These are phyloP conservation scores for Germaria angustata DNA, from an alignment of 2,888 invertebrate genomes.

Conservation along the genomic window DNA sequence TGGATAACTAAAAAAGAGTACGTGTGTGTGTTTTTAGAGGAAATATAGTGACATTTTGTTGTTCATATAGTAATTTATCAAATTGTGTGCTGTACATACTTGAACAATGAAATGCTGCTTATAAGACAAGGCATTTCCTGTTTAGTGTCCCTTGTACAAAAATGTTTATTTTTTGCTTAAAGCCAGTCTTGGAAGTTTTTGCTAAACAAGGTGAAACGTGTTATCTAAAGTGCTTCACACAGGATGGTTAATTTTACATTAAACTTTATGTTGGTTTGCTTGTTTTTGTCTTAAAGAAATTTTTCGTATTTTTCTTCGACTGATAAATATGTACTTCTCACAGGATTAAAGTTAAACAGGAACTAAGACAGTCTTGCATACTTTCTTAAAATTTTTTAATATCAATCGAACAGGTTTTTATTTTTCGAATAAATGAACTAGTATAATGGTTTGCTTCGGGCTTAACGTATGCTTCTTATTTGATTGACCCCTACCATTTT, in stretches of 20 bases:
- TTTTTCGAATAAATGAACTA: too few species aligned
- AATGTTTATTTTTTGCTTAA: not conserved
- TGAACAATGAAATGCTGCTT: conserved; percentile 42
- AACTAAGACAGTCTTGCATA: conserved; percentile 4
- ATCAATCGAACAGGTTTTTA: too few species aligned
- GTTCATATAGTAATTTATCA: conserved; percentile 68
- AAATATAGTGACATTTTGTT: conserved; percentile 62
- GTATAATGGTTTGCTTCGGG: too few species aligned
- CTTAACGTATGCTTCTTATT: too few species aligned
- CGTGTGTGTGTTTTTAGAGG: not conserved
- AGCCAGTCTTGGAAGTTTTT: conserved; percentile 22
- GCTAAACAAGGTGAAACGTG: conserved; percentile 56
- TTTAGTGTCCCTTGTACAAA: not conserved
- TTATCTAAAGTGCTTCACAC: conserved; percentile 53
- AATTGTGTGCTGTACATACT: conserved; percentile 52
- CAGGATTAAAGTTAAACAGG: conserved; percentile 23
- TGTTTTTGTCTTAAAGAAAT: not conserved
- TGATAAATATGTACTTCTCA: conserved; percentile 48
- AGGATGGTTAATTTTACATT: conserved; percentile 21
- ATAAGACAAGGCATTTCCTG: conserved; percentile 32
- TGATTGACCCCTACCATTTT: too few species aligned
- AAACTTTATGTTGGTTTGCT: not conserved
- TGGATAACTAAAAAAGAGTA: not conserved
- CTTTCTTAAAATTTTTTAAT: not conserved
- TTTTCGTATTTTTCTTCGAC: not conserved